Conservation (phyloP, 1,140 invertebrate species). For the Drosophila tropicalis region DNA sequence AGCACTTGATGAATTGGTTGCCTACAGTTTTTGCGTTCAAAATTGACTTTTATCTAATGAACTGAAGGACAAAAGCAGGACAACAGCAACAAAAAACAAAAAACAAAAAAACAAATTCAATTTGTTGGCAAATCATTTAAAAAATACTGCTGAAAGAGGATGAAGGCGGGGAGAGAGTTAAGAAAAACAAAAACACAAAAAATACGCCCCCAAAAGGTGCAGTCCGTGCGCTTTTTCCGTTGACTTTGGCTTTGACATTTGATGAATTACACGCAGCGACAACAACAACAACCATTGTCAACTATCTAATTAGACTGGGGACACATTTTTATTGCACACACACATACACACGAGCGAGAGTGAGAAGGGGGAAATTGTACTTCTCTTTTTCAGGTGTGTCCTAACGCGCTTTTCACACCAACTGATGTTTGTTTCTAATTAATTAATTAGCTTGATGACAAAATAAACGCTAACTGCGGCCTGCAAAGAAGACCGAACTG, state of each 20-base stretch:
- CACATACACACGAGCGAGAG: slow-evolving; percentile 1
- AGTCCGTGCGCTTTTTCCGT: slow-evolving; percentile 39
- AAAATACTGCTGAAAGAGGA: too few species aligned
- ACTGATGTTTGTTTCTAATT: slow-evolving; percentile 27
- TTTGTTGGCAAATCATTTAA: too few species aligned
- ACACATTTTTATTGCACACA: slow-evolving; percentile 56
- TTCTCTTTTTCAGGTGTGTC: slow-evolving; percentile 17
- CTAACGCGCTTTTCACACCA: slow-evolving; percentile 26
- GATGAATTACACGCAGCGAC: slow-evolving; percentile 71
- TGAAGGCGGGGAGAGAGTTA: not conserved
- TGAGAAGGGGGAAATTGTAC: not conserved
- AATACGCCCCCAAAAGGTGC: slow-evolving; percentile 17
- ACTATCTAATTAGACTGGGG: slow-evolving; percentile 34
- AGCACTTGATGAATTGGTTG: too few species aligned
- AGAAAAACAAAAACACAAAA: not conserved
- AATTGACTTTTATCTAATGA: too few species aligned
- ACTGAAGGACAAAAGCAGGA: too few species aligned
- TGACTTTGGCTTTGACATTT: slow-evolving; percentile 81
- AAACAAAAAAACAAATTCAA: too few species aligned
- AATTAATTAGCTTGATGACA: slow-evolving; percentile 37
- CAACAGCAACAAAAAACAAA: too few species aligned
- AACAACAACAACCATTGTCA: slow-evolving; percentile 38
- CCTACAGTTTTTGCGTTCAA: too few species aligned
- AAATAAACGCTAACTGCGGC: slow-evolving; percentile 22
- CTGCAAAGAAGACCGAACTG: not conserved